These are phyloP conservation scores for Taenioides sp. DNA, from an alignment of 2,797 vertebrate genomes.

Conservation along the genomic window DNA sequence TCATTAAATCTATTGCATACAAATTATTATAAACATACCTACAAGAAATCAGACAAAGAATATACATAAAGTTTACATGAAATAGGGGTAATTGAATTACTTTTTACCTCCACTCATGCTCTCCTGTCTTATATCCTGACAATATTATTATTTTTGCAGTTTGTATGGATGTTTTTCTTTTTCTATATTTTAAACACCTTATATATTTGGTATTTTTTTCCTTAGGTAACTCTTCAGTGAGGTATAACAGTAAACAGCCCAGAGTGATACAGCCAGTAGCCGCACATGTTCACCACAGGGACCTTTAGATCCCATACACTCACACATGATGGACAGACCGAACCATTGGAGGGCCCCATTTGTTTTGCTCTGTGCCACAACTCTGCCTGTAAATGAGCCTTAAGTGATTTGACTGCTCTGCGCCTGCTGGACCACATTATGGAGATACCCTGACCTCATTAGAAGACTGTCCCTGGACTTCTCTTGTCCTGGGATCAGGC, in stretches of 20 bases:
- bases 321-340: conserved; percentile 7
- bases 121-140: too few species aligned
- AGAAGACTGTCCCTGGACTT: conserved; percentile 30
- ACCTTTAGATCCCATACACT: conserved; percentile 10
- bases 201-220: not conserved
- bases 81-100: too few species aligned
- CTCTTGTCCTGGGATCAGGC: not conserved
- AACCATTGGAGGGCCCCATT: conserved; percentile 14
- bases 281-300: conserved; percentile 8
- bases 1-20: too few species aligned
- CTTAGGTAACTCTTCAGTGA: not conserved
- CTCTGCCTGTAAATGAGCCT: conserved; percentile 30
- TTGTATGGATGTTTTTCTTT: too few species aligned
- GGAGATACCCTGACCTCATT: conserved; percentile 44
- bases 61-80: too few species aligned
- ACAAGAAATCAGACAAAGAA: too few species aligned
- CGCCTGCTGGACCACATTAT: conserved; percentile 30
- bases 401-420: conserved; percentile 20
- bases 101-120: too few species aligned
- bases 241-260: conserved; percentile 15
- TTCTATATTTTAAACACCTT: too few species aligned
- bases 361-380: conserved; percentile 8
- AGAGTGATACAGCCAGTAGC: conserved; percentile 3
- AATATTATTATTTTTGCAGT: too few species aligned
- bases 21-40: too few species aligned